Conservation (phyloP, 1,140 invertebrate genomes). For the Hypothenemus hampei region DNA sequence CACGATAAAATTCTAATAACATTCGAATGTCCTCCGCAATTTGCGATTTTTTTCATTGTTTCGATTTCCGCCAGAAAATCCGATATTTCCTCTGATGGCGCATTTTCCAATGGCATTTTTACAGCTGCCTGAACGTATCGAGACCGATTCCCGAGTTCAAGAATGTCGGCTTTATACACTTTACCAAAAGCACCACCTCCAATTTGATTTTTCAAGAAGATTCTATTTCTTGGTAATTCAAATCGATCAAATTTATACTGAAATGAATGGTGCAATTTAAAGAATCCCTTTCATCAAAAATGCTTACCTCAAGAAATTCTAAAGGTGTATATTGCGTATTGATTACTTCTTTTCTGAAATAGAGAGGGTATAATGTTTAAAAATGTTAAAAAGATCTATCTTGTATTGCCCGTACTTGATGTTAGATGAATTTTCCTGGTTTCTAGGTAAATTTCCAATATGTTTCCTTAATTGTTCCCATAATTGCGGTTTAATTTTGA, state of each 20-base stretch:
- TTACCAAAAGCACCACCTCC: slow-evolving; percentile 71
- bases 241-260: slow-evolving; percentile 28
- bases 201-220: slow-evolving; percentile 49
- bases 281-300: background rate
- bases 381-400: background rate
- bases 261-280: background rate
- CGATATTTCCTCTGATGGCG: slow-evolving; percentile 54
- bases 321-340: slow-evolving; percentile 32
- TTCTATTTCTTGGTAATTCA: slow-evolving; percentile 34
- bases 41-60: slow-evolving; percentile 72
- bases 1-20: slow-evolving; percentile 75
- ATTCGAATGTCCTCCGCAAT: slow-evolving; percentile 59
- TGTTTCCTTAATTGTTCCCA: background rate
- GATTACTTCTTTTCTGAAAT: slow-evolving; percentile 23
- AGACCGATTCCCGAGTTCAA: slow-evolving; percentile 48
- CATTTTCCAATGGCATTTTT: slow-evolving; percentile 59
- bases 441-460: background rate
- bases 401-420: background rate
- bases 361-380: background rate
- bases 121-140: slow-evolving; percentile 60
- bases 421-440: background rate
- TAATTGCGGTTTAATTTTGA: too few relatives aligned
- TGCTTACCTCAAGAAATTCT: slow-evolving; percentile 28
- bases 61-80: slow-evolving; percentile 72
- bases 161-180: slow-evolving; percentile 58